These are phyloP conservation scores for Hiodon tergisus DNA, from an alignment of 2,113 vertebrate genomes.

Conservation along the genomic window DNA sequence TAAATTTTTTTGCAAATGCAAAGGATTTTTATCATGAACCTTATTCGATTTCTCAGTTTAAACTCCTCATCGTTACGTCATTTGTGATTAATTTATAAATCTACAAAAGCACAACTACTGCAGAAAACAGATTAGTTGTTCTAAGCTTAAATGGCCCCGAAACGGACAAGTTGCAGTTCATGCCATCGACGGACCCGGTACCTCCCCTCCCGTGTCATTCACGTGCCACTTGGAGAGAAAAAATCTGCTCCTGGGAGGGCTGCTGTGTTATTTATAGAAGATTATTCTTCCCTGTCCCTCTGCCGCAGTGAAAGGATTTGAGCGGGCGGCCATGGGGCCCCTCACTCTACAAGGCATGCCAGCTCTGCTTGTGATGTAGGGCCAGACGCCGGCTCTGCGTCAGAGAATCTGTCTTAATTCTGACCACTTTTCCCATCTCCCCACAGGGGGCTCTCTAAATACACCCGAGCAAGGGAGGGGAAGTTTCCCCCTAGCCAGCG, in stretches of 20 bases:
- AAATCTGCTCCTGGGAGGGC: constrained; percentile 35
- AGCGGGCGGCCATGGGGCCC: not conserved
- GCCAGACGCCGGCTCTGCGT: not conserved
- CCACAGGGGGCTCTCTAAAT: constrained; percentile 36
- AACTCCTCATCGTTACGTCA: too few relatives aligned
- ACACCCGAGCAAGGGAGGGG: constrained; percentile 35
- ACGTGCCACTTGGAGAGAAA: constrained; percentile 26
- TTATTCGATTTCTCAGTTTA: too few relatives aligned
- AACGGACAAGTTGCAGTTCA: not conserved
- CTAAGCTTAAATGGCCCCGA: not conserved
- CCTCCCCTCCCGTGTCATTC: constrained; percentile 11
- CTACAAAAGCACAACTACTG: too few relatives aligned
- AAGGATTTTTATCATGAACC: too few relatives aligned
- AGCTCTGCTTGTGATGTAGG: constrained; percentile 27
- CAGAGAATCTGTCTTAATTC: constrained; percentile 39
- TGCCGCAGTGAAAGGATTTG: not conserved
- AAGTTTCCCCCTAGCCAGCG: constrained; percentile 22
- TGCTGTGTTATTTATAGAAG: constrained; percentile 42
- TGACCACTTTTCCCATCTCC: constrained; percentile 47
- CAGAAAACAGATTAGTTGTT: not conserved
- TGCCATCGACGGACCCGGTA: not conserved
- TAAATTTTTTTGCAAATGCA: too few relatives aligned
- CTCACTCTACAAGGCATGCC: not conserved
- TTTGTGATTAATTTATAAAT: too few relatives aligned
- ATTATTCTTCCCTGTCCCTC: constrained; percentile 15